phyloP scores from a whole-genome alignment of 2,888 invertebrate genomes.

The Melipona beecheii region DNA sequence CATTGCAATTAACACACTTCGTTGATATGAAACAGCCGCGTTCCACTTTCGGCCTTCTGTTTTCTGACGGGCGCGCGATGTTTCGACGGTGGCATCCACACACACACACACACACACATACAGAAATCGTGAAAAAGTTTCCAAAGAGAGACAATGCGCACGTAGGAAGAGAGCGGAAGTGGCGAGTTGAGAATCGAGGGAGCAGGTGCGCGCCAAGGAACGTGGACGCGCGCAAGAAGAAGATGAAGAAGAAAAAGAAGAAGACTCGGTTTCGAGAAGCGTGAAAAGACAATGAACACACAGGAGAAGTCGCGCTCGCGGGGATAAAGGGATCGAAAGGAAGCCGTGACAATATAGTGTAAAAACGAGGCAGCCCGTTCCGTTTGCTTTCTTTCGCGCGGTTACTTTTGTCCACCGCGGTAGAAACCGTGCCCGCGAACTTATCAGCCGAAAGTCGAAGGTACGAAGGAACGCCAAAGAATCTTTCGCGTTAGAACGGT shows the following conservation, averaged over 20 bases:
- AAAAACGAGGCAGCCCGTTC: constrained; percentile 40
- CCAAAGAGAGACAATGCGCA: constrained; percentile 24
- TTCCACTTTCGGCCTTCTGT: background rate
- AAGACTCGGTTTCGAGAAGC: background rate
- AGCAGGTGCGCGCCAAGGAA: constrained; percentile 27
- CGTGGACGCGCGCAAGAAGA: background rate
- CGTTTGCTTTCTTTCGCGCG: constrained; percentile 13
- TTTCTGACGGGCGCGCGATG: background rate
- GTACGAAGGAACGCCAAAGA: constrained; percentile 5
- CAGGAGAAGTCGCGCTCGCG: constrained; percentile 32
- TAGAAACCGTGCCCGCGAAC: constrained; percentile 20
- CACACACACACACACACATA: no score
- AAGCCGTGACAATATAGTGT: constrained; percentile 31
- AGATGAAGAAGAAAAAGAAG: no score
- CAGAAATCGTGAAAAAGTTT: constrained; percentile 13
- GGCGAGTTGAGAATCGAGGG: constrained; percentile 33
- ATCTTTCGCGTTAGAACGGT: constrained; percentile 1
- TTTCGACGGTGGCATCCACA: background rate
- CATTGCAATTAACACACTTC: no score
- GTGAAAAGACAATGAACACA: constrained; percentile 44
- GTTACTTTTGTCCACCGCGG: constrained; percentile 36
- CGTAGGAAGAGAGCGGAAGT: constrained; percentile 21
- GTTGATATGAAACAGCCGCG: background rate
- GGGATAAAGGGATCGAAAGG: constrained; percentile 50
- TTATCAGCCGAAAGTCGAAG: constrained; percentile 20